A percentile compares a stretch with the other conserved stretches of the same genome.
Evolutionary conservation across 2,797 vertebrate genomes (phyloP).

Genomic region (Phrynocephalus vlangalii): DNA sequence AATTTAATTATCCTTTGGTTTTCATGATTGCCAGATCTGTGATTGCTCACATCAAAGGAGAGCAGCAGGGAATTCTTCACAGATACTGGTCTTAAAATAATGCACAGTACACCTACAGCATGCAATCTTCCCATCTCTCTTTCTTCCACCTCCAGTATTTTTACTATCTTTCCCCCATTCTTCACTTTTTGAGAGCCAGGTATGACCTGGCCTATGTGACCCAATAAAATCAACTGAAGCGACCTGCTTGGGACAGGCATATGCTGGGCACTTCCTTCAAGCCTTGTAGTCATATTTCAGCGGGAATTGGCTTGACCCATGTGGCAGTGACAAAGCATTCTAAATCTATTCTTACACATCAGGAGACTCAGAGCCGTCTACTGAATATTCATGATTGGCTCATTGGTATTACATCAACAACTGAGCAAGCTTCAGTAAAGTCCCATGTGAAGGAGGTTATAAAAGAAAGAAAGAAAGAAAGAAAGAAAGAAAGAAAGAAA

Average conservation of each 20-base stretch:
- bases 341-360: background rate
- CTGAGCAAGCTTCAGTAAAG: background rate
- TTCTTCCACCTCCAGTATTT: background rate
- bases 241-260: background rate
- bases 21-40: background rate
- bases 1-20: background rate
- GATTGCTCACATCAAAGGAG: background rate
- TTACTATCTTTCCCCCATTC: background rate
- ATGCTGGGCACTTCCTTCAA: background rate
- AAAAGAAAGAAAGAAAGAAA: background rate
- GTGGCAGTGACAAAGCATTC: background rate
- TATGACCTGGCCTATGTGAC: background rate
- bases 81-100: background rate
- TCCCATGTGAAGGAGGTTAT: background rate
- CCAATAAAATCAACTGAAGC: background rate
- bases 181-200: background rate
- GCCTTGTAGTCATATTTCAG: background rate
- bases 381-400: slow-evolving; percentile 23
- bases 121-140: background rate
- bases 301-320: background rate
- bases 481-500: background rate
- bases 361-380: background rate
- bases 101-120: background rate
- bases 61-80: background rate
- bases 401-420: slow-evolving; percentile 15